phyloP scores from a whole-genome alignment of 2,888 invertebrate species.

The Polydesmus complanatus region DNA sequence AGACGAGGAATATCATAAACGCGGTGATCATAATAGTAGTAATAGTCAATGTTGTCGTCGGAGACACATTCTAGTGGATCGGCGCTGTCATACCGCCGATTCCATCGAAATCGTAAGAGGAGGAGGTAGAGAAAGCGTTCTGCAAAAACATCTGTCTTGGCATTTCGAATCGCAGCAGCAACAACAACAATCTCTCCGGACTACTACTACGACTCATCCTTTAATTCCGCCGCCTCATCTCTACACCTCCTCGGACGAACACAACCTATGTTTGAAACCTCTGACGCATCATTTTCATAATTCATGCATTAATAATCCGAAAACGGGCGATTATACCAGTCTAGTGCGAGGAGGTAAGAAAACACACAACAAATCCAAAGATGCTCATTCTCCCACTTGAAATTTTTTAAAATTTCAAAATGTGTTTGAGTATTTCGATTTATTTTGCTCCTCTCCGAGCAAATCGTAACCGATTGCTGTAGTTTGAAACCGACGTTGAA shows the following conservation, averaged over 20 bases:
- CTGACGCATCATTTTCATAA: background rate
- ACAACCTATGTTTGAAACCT: background rate
- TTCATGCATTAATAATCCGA: background rate
- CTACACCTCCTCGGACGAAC: too few species aligned
- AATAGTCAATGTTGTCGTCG: slow-evolving; percentile 24
- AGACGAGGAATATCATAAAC: slow-evolving; percentile 24
- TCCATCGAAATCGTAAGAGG: slow-evolving; percentile 47
- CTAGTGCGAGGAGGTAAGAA: background rate
- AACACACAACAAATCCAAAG: background rate
- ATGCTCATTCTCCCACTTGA: background rate
- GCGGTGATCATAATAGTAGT: slow-evolving; percentile 29
- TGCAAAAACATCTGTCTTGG: slow-evolving; percentile 48
- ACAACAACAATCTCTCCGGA: too few species aligned
- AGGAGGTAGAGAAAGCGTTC: slow-evolving; percentile 36
- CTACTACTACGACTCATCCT: too few species aligned
- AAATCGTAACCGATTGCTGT: too few species aligned
- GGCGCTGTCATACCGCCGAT: slow-evolving; percentile 50
- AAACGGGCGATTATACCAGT: background rate
- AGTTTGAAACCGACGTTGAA: too few species aligned
- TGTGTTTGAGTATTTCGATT: too few species aligned
- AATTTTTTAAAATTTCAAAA: background rate
- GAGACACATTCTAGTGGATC: slow-evolving; percentile 34
- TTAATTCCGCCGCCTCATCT: background rate
- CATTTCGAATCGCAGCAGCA: slow-evolving; percentile 37
- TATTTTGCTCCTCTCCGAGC: too few species aligned